Percentiles rank a stretch among this genome's conserved stretches.
Conservation (phyloP, 1,140 invertebrate genomes). For the Macrosteles quadrilineatus region DNA sequence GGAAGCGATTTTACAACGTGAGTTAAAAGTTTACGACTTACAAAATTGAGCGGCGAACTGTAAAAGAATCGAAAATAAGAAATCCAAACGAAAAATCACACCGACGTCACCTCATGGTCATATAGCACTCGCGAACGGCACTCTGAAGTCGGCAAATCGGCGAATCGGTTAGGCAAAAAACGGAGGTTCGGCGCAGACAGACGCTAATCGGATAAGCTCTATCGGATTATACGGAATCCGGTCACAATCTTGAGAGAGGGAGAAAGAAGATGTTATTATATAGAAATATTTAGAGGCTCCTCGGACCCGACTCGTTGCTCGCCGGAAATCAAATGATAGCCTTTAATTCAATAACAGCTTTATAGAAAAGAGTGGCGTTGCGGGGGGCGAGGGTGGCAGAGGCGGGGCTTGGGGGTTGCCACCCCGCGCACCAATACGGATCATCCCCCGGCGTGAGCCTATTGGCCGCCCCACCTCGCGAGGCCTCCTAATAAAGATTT, state of each 20-base stretch:
- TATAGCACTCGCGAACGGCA: constrained; percentile 5
- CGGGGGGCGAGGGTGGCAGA: constrained; percentile 39
- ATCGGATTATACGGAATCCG: constrained; percentile 19
- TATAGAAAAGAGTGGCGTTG: constrained; percentile 45
- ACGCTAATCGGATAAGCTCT: constrained; percentile 20
- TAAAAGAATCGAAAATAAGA: constrained; percentile 4
- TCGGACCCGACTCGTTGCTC: constrained; percentile 56
- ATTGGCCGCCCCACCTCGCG: constrained; percentile 29
- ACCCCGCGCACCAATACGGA: constrained; percentile 32
- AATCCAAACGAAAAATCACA: constrained; percentile 7
- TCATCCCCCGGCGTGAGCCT: constrained; percentile 21
- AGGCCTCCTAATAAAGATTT: constrained; percentile 26
- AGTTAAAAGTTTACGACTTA: too few relatives aligned
- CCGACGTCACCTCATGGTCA: constrained; percentile 6
- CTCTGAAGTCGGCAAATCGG: constrained; percentile 6
- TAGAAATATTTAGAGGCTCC: constrained; percentile 46
- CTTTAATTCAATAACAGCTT: constrained; percentile 67
- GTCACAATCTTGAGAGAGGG: constrained; percentile 20
- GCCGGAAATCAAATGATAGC: constrained; percentile 73
- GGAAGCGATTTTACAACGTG: too few relatives aligned
- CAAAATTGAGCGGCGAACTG: neutral
- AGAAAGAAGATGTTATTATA: constrained; percentile 34
- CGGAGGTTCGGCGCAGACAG: constrained; percentile 22
- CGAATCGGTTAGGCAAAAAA: constrained; percentile 22
- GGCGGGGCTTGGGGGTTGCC: neutral